Evolutionary conservation across 2,113 vertebrate species (phyloP).

Genomic region (human (Homo sapiens)): GRCh38 chr6:20253001-20253500

Average conservation of each 20-base stretch:
- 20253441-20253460: conserved; percentile 73
- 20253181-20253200: conserved; percentile 90
- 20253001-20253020: too few relatives aligned
- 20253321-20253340: conserved; percentile 54
- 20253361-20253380: conserved; percentile 22
- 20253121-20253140: conserved; percentile 85
- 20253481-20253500: conserved; percentile 67
- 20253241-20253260: not conserved
- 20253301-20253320: not conserved
- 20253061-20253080: not conserved
- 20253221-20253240: not conserved
- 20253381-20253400: conserved; percentile 26
- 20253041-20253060: not conserved
- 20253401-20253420: conserved; percentile 67
- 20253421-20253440: conserved; percentile 64
- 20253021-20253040: too few relatives aligned
- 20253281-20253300: conserved; percentile 39
- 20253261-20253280: conserved; percentile 67
- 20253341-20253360: not conserved
- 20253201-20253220: conserved; percentile 82
- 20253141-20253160: conserved; percentile 89
- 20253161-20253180: conserved; percentile 88
- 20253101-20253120: not conserved
- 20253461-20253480: conserved; percentile 61
- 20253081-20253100: not conserved